Percentiles rank a stretch among this genome's conserved stretches.
phyloP scores from a whole-genome alignment of 2,113 vertebrate species.

The Opisthocomus hoazin region DNA sequence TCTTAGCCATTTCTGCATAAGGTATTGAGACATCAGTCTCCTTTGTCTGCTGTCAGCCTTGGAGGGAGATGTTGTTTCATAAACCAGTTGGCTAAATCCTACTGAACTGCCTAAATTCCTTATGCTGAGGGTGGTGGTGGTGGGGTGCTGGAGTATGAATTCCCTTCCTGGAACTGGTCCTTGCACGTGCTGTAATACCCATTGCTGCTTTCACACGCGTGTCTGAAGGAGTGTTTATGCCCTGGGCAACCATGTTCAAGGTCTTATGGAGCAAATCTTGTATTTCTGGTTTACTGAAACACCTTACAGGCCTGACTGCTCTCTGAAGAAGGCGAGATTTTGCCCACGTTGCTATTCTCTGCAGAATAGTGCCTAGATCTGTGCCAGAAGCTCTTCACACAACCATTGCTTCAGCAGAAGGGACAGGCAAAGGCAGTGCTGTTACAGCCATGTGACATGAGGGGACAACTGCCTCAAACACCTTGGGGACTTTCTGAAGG shows the following conservation, averaged over 20 bases:
- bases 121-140: neutral
- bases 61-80: neutral
- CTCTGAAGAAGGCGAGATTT: neutral
- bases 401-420: neutral
- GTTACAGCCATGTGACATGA: neutral
- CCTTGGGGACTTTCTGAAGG: neutral
- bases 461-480: neutral
- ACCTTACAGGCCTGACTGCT: neutral
- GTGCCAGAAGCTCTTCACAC: neutral
- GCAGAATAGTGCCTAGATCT: neutral
- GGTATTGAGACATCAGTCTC: neutral
- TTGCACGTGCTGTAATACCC: neutral
- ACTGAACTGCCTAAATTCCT: neutral
- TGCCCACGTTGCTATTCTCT: neutral
- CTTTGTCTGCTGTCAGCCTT: neutral
- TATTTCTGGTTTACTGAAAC: neutral
- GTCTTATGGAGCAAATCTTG: neutral
- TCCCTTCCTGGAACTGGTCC: neutral
- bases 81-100: neutral
- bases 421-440: neutral
- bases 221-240: neutral
- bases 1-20: neutral
- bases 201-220: neutral
- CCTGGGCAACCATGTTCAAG: neutral
- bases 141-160: neutral